These are phyloP conservation scores for Apodemia mormo DNA, from an alignment of 2,888 invertebrate species.

Conservation along the genomic window DNA sequence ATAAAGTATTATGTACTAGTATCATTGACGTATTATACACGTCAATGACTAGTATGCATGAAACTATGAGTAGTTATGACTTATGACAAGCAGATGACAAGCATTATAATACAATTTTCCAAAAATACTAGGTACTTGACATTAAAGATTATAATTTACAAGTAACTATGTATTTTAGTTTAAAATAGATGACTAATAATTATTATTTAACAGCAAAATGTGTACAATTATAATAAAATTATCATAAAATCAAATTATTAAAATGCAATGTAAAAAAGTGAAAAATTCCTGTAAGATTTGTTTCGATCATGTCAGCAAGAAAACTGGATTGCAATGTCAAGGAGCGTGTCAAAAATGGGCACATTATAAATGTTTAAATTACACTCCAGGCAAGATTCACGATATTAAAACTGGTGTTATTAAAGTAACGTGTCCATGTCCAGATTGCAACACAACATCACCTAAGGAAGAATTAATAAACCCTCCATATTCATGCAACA, in stretches of 20 bases:
- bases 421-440: constrained; percentile 56
- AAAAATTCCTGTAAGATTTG: constrained; percentile 61
- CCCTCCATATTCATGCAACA: constrained; percentile 42
- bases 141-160: too few species aligned
- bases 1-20: too few species aligned
- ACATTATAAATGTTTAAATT: constrained; percentile 55
- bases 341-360: constrained; percentile 61
- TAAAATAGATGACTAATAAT: background rate
- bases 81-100: too few species aligned
- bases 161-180: too few species aligned
- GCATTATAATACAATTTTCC: too few species aligned
- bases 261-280: constrained; percentile 38
- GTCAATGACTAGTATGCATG: too few species aligned
- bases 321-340: constrained; percentile 56
- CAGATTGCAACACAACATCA: constrained; percentile 46
- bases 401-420: constrained; percentile 54
- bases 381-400: constrained; percentile 52
- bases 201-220: background rate
- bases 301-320: constrained; percentile 45
- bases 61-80: too few species aligned
- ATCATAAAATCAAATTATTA: constrained; percentile 15
- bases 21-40: too few species aligned
- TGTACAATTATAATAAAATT: constrained; percentile 10
- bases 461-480: constrained; percentile 39
- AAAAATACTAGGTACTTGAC: too few species aligned